Evolutionary conservation across 53 echinoderm and acorn worm species (phyloP).

Genomic region (Patiria pectinifera): DNA sequence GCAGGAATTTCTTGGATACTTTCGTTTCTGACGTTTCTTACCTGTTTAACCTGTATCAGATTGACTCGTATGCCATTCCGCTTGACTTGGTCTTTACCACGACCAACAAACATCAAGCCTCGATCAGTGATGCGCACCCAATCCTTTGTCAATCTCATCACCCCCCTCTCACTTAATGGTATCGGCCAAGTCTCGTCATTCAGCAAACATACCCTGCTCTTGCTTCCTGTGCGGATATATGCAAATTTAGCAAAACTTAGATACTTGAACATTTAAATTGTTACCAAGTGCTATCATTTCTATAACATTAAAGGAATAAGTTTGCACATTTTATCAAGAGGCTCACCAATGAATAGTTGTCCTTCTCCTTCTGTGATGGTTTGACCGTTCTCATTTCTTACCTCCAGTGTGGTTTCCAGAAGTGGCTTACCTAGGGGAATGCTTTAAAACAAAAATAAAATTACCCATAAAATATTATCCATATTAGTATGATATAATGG

Average conservation of each 20-base stretch:
- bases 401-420: conserved; percentile 73
- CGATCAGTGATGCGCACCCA: conserved; percentile 66
- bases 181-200: conserved; percentile 60
- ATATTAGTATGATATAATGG: too few species aligned
- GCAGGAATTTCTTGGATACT: background rate
- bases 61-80: conserved; percentile 83
- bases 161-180: conserved; percentile 26
- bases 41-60: conserved; percentile 80
- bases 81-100: conserved; percentile 86
- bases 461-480: background rate
- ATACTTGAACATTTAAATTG: too few species aligned
- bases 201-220: conserved; percentile 72
- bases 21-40: conserved; percentile 6
- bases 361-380: conserved; percentile 69
- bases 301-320: background rate
- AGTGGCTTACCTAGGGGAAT: conserved; percentile 87
- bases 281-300: too few species aligned
- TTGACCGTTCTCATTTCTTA: conserved; percentile 67
- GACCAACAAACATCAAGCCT: conserved; percentile 81
- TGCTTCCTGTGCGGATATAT: conserved; percentile 61
- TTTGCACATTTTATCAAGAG: background rate
- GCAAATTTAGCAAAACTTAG: background rate
- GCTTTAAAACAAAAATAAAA: conserved; percentile 27
- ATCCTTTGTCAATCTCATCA: conserved; percentile 84
- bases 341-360: conserved; percentile 84